Evolutionary conservation across 35 echinoderm and acorn worm genomes (phyloP).

Genomic region (Hemicentrotus pulcherrimus): DNA sequence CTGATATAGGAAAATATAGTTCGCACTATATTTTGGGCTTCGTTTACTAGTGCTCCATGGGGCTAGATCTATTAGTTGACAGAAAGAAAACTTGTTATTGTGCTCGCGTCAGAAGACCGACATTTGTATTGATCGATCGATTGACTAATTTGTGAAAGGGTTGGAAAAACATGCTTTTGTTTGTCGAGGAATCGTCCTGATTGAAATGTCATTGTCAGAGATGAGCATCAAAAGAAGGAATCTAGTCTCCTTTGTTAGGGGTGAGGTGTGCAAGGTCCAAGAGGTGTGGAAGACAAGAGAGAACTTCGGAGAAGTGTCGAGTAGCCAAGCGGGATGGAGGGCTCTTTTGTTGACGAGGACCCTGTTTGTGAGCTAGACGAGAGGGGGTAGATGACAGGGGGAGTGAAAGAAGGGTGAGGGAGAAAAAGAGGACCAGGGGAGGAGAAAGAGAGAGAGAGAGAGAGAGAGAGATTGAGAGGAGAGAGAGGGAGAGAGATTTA

Average conservation of each 20-base stretch:
- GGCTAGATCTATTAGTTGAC: neutral
- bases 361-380: neutral
- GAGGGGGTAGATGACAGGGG: neutral
- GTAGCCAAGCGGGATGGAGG: neutral
- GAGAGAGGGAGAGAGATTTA: too few relatives aligned
- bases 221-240: neutral
- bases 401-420: neutral
- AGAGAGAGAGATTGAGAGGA: neutral
- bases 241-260: neutral
- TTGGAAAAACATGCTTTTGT: neutral
- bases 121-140: neutral
- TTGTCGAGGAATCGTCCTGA: neutral
- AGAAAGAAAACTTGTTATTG: neutral
- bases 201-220: conserved; percentile 18
- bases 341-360: neutral
- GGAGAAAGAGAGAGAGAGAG: neutral
- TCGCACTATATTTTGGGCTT: too few relatives aligned
- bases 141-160: neutral
- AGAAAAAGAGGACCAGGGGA: neutral
- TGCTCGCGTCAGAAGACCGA: neutral
- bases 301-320: neutral
- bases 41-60: neutral
- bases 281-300: neutral
- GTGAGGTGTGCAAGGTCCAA: neutral
- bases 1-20: too few relatives aligned